Percentiles rank a stretch among this genome's conserved stretches.
Conservation (phyloP, 2,113 vertebrate genomes). For the Paratilapia polleni region DNA sequence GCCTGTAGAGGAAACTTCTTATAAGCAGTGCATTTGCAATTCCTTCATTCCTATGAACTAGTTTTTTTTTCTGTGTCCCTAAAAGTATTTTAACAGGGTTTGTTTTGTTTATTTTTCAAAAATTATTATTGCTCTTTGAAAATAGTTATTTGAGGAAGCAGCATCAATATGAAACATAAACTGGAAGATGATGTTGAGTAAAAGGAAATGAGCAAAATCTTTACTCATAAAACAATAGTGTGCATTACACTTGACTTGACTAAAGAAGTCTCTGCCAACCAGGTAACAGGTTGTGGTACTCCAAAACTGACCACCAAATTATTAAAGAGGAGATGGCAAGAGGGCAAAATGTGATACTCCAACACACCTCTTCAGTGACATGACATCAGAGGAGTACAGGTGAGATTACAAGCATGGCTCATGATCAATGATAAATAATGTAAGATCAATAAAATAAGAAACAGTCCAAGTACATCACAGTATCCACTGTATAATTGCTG, state of each 20-base stretch:
- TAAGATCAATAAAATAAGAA: too few relatives aligned
- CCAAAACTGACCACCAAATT: slow-evolving; percentile 21
- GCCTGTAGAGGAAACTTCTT: not conserved
- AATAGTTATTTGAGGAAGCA: not conserved
- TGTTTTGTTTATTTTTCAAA: not conserved
- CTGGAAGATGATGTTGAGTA: not conserved
- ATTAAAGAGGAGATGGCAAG: slow-evolving; percentile 21
- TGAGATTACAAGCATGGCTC: too few relatives aligned
- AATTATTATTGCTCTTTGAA: not conserved
- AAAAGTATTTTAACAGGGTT: not conserved
- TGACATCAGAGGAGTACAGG: too few relatives aligned
- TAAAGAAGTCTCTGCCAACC: not conserved
- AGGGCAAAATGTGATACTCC: too few relatives aligned
- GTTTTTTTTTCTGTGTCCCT: not conserved
- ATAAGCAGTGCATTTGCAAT: not conserved
- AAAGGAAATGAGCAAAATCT: not conserved
- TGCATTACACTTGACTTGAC: not conserved
- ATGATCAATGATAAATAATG: too few relatives aligned
- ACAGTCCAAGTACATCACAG: not conserved
- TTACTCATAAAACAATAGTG: not conserved
- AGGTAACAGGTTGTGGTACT: not conserved
- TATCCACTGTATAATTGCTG: not conserved
- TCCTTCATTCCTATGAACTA: too few relatives aligned
- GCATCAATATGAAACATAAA: not conserved
- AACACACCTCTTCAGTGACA: too few relatives aligned